Evolutionary conservation across 2,797 vertebrate species (phyloP).

Genomic region (Oceanodroma leucorhoa): DNA sequence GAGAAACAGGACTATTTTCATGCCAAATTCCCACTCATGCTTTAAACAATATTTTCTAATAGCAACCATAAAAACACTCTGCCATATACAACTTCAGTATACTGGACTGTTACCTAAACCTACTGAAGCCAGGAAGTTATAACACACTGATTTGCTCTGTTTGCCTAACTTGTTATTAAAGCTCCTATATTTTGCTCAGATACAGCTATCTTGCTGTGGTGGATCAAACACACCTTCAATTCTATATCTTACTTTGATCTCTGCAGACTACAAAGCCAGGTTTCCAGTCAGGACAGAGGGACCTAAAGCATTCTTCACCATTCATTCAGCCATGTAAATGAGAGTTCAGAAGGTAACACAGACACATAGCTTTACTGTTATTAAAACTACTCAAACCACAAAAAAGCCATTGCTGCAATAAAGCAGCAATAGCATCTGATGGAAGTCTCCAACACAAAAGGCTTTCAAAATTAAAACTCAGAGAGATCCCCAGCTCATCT

Average conservation of each 20-base stretch:
- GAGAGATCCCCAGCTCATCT: neutral
- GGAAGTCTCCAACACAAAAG: neutral
- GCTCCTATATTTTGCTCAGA: neutral
- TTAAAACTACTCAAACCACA: neutral
- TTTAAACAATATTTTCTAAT: slow-evolving; percentile 21
- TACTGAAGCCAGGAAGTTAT: neutral
- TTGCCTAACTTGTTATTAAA: neutral
- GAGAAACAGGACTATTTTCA: neutral
- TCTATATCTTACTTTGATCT: neutral
- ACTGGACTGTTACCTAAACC: neutral
- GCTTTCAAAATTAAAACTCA: neutral
- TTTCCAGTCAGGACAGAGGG: neutral
- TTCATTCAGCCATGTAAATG: neutral
- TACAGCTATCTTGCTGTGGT: neutral
- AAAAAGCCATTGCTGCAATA: neutral
- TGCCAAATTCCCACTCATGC: neutral
- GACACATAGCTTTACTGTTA: neutral
- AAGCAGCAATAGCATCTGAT: neutral
- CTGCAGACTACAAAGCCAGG: neutral
- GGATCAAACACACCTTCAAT: neutral
- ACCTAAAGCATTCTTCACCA: neutral
- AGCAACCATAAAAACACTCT: neutral
- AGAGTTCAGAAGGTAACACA: neutral
- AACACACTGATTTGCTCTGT: neutral
- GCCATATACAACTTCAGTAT: neutral